A percentile compares a stretch with the other conserved stretches of the same genome.
These are phyloP conservation scores for Burhinus oedicnemus DNA, from an alignment of 2,113 vertebrate genomes.

Conservation along the genomic window DNA sequence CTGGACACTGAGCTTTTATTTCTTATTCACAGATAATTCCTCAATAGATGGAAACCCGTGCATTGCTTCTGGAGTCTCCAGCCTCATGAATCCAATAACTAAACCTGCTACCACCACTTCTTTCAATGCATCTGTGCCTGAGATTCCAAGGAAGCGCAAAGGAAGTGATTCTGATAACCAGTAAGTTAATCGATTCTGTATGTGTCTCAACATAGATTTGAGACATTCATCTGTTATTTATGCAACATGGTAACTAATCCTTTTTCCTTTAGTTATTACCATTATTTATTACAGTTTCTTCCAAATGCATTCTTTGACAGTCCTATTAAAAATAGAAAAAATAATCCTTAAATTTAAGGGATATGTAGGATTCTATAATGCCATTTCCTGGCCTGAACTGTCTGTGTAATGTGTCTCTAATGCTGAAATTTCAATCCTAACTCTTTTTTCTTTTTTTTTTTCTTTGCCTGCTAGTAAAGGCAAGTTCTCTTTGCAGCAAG, in stretches of 20 bases:
- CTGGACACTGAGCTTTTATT: background rate
- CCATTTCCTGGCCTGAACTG: background rate
- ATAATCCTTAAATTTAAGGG: background rate
- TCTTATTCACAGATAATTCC: slow-evolving; percentile 65
- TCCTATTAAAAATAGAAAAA: background rate
- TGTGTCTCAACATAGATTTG: background rate
- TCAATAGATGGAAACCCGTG: slow-evolving; percentile 71
- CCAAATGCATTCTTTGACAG: background rate
- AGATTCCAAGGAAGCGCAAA: slow-evolving; percentile 87
- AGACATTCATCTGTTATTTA: background rate
- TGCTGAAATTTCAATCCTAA: background rate
- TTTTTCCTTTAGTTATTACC: background rate
- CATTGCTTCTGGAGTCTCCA: slow-evolving; percentile 57
- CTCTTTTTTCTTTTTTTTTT: background rate
- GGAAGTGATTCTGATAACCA: slow-evolving; percentile 84
- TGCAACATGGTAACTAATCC: background rate
- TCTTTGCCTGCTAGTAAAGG: background rate
- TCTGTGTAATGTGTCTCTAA: background rate
- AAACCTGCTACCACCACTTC: slow-evolving; percentile 57
- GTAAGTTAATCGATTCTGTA: slow-evolving; percentile 71
- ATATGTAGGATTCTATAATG: background rate
- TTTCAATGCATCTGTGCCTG: slow-evolving; percentile 52
- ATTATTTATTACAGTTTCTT: background rate
- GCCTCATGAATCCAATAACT: slow-evolving; percentile 72
- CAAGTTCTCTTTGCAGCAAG: background rate